phyloP scores from a whole-genome alignment of 1,140 invertebrate species.

The Meteorus sp. region DNA sequence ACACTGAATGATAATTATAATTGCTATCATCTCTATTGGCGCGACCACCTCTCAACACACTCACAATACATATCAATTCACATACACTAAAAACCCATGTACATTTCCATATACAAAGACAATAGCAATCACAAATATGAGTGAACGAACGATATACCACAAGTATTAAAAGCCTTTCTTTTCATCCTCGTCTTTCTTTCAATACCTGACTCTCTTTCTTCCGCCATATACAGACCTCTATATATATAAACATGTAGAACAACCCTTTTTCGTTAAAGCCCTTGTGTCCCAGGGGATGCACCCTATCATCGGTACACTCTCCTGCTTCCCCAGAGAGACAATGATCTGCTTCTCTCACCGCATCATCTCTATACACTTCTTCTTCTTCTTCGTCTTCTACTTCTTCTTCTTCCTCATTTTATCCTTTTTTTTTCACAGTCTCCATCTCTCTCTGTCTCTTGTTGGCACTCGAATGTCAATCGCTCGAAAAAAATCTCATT shows the following conservation, averaged over 20 bases:
- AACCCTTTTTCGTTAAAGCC: slow-evolving; percentile 24
- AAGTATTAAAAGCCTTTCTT: slow-evolving; percentile 25
- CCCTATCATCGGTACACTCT: slow-evolving; percentile 55
- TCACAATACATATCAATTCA: too few species aligned
- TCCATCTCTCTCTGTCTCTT: slow-evolving; percentile 11
- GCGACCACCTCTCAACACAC: too few species aligned
- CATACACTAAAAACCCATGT: too few species aligned
- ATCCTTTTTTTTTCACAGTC: too few species aligned
- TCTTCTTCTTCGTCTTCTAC: background rate
- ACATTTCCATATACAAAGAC: too few species aligned
- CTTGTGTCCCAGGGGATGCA: slow-evolving; percentile 43
- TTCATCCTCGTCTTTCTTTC: slow-evolving; percentile 13
- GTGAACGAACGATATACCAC: slow-evolving; percentile 8
- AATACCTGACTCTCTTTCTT: too few species aligned
- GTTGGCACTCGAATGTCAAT: slow-evolving; percentile 51
- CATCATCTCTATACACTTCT: slow-evolving; percentile 25
- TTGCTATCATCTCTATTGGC: too few species aligned
- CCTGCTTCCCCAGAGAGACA: slow-evolving; percentile 48
- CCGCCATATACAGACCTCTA: too few species aligned
- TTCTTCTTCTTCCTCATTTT: slow-evolving; percentile 1
- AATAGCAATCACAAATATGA: background rate
- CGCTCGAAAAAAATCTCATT: slow-evolving; percentile 58
- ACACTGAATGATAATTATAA: too few species aligned
- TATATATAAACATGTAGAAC: too few species aligned
- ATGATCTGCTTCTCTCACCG: slow-evolving; percentile 45